phyloP scores from a whole-genome alignment of 2,888 invertebrate genomes.

The Gymnoscelis rufifasciata region DNA sequence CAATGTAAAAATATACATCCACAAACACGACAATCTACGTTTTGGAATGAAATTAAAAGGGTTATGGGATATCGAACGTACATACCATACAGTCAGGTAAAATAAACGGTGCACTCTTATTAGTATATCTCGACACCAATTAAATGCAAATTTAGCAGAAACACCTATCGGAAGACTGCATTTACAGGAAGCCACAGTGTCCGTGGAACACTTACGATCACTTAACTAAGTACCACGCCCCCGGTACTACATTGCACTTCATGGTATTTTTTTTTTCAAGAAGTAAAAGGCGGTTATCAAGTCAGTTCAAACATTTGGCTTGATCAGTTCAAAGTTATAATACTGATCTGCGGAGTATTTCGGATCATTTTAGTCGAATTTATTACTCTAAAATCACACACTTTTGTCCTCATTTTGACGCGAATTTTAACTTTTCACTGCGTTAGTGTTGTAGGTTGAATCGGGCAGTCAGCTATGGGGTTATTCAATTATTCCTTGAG shows the following conservation, averaged over 20 bases:
- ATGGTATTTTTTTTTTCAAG: conserved; percentile 63
- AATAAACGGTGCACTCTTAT: conserved; percentile 33
- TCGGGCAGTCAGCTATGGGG: conserved; percentile 51
- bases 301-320: conserved; percentile 76
- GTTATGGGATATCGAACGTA: conserved; percentile 28
- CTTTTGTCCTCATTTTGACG: conserved; percentile 44
- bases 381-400: conserved; percentile 55
- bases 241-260: conserved; percentile 68
- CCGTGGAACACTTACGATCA: conserved; percentile 67
- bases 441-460: conserved; percentile 33
- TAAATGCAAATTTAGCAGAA: conserved; percentile 73
- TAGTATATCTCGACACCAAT: conserved; percentile 50
- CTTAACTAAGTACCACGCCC: conserved; percentile 70
- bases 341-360: conserved; percentile 68
- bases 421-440: conserved; percentile 31
- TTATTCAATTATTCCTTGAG: conserved; percentile 11
- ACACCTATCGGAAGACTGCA: conserved; percentile 78
- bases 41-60: conserved; percentile 50
- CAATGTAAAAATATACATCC: conserved; percentile 41
- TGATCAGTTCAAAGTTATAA: conserved; percentile 59
- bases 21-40: conserved; percentile 52
- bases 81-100: conserved; percentile 23
- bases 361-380: conserved; percentile 45
- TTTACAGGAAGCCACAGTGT: conserved; percentile 76
- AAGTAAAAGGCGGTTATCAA: conserved; percentile 69